Conservation (phyloP, 2,797 vertebrate genomes). For the Prionace glauca region DNA sequence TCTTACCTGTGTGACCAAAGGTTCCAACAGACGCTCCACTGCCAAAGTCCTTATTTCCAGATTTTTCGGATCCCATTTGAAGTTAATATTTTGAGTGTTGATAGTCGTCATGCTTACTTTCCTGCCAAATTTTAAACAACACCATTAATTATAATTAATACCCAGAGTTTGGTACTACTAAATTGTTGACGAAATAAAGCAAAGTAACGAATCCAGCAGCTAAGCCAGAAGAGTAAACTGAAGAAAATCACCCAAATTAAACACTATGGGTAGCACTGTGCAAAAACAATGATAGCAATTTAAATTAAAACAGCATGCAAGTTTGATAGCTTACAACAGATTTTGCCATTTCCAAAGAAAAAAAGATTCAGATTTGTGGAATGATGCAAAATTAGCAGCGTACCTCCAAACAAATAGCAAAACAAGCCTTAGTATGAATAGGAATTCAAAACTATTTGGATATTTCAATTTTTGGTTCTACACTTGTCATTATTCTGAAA, state of each 20-base stretch:
- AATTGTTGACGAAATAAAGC: neutral
- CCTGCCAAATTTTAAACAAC: slow-evolving; percentile 5
- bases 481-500: neutral
- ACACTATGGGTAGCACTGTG: neutral
- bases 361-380: neutral
- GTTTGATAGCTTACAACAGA: neutral
- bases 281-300: neutral
- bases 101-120: slow-evolving; percentile 75
- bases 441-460: neutral
- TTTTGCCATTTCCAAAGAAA: neutral
- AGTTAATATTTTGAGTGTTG: slow-evolving; percentile 88
- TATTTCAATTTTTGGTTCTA: neutral
- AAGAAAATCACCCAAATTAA: neutral
- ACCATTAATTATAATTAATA: neutral
- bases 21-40: slow-evolving; percentile 87
- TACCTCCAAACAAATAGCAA: neutral
- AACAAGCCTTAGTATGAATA: neutral
- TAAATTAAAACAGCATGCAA: neutral
- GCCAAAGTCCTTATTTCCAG: slow-evolving; percentile 92
- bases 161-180: neutral
- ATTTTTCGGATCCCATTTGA: slow-evolving; percentile 98
- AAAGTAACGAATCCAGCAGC: neutral
- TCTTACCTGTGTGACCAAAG: slow-evolving; percentile 90
- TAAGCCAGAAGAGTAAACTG: neutral
- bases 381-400: neutral